phyloP scores from a whole-genome alignment of 2,888 invertebrate species.

The Mycalesis mineus region DNA sequence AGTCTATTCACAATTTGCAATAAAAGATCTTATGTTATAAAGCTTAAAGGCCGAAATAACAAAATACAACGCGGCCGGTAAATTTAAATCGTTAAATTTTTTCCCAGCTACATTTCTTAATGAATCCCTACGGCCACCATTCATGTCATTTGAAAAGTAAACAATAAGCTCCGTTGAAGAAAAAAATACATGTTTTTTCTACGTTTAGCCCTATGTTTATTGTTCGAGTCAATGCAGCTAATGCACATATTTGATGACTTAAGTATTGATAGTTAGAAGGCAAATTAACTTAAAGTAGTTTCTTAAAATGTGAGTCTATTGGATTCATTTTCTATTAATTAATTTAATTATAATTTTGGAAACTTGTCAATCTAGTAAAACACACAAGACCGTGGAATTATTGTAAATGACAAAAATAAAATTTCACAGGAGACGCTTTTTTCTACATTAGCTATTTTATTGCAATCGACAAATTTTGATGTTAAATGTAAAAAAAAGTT shows the following conservation, averaged over 20 bases:
- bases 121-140: constrained; percentile 68
- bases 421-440: too few relatives aligned
- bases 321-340: too few relatives aligned
- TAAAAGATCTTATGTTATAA: constrained; percentile 26
- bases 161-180: constrained; percentile 64
- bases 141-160: constrained; percentile 71
- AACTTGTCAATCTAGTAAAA: too few relatives aligned
- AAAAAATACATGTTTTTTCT: constrained; percentile 13
- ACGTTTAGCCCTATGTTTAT: constrained; percentile 2
- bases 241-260: background rate
- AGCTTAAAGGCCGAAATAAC: constrained; percentile 33
- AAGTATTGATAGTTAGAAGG: background rate
- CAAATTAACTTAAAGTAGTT: too few relatives aligned
- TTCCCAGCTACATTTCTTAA: constrained; percentile 64
- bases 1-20: constrained; percentile 3
- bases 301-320: too few relatives aligned
- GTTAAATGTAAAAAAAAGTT: too few relatives aligned
- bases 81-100: constrained; percentile 33
- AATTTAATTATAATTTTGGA: too few relatives aligned
- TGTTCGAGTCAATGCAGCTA: constrained; percentile 18
- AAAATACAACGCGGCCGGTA: background rate
- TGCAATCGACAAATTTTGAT: too few relatives aligned
- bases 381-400: too few relatives aligned
- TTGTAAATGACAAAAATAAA: too few relatives aligned
- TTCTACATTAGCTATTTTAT: too few relatives aligned